Evolutionary conservation across 30 jellyfish, hydroid and myxozoan genomes (phyloP).

Genomic region (Aurelia aurita): DNA sequence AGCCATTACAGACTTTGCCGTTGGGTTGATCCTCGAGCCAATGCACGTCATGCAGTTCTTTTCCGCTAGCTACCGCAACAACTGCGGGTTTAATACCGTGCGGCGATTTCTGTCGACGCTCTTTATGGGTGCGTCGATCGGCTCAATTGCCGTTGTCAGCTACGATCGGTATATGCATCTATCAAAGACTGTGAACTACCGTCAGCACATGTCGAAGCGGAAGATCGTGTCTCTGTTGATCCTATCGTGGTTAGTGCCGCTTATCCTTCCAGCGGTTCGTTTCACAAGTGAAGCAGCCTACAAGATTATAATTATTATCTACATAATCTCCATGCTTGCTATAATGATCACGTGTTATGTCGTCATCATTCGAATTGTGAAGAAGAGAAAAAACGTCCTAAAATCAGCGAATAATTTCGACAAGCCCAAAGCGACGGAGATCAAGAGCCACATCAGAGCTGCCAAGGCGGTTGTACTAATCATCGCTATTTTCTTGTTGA

Average conservation of each 20-base stretch:
- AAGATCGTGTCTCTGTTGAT: conserved; percentile 40
- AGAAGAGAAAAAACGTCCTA: background rate
- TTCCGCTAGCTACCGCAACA: conserved; percentile 21
- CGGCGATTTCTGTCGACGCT: conserved; percentile 63
- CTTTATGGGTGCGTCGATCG: conserved; percentile 78
- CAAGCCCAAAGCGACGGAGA: background rate
- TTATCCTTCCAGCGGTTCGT: conserved; percentile 61
- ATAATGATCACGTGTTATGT: conserved; percentile 61
- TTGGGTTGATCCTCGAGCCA: conserved; percentile 71
- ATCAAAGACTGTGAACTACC: conserved; percentile 67
- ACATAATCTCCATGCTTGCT: conserved; percentile 20
- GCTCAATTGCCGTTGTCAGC: conserved; percentile 71
- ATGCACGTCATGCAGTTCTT: conserved; percentile 60
- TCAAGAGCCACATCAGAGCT: conserved; percentile 34
- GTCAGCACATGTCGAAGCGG: conserved; percentile 56
- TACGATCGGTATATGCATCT: conserved; percentile 80
- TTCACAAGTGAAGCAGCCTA: conserved; percentile 51
- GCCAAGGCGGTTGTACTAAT: conserved; percentile 40
- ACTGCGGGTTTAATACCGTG: conserved; percentile 55
- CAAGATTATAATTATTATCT: conserved; percentile 20
- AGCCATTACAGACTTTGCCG: conserved; percentile 76
- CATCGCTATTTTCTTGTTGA: conserved; percentile 9
- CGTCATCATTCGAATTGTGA: conserved; percentile 41
- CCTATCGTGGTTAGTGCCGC: conserved; percentile 77
- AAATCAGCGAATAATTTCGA: conserved; percentile 6